Percentiles rank a stretch among this genome's conserved stretches.
Conservation (phyloP, 2,113 vertebrate genomes). For the Tachysurus fulvidraco region DNA sequence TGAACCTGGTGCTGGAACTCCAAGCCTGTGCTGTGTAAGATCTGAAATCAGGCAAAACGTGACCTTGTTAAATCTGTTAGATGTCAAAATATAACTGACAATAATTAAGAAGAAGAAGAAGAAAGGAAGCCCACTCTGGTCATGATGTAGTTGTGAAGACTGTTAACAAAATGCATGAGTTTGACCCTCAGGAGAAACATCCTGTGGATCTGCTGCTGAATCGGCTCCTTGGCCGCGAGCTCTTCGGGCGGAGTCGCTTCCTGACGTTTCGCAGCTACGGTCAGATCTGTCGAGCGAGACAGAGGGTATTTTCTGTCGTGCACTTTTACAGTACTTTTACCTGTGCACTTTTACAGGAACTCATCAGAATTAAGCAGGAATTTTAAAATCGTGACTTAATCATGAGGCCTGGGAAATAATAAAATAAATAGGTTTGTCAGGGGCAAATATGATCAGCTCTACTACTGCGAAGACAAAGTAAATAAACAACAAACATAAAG, state of each 20-base stretch:
- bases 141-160: conserved; percentile 98
- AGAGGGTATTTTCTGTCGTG: not conserved
- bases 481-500: not conserved
- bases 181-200: conserved; percentile 96
- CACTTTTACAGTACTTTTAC: too few relatives aligned
- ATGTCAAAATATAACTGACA: too few relatives aligned
- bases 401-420: not conserved
- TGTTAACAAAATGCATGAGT: conserved; percentile 99
- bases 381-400: too few relatives aligned
- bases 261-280: conserved; percentile 75
- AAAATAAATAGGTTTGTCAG: too few relatives aligned
- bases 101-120: not conserved
- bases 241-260: conserved; percentile 69
- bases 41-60: conserved; percentile 69
- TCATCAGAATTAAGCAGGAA: not conserved
- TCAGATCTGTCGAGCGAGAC: conserved; percentile 73
- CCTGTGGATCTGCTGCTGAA: conserved; percentile 88
- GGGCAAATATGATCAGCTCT: too few relatives aligned
- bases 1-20: conserved; percentile 98
- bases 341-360: not conserved
- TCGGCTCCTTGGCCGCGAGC: conserved; percentile 62
- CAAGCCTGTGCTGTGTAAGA: conserved; percentile 94
- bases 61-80: not conserved
- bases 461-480: not conserved
- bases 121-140: conserved; percentile 80